phyloP scores from a whole-genome alignment of 2,797 vertebrate genomes.

The Sebastes paucispinis region DNA sequence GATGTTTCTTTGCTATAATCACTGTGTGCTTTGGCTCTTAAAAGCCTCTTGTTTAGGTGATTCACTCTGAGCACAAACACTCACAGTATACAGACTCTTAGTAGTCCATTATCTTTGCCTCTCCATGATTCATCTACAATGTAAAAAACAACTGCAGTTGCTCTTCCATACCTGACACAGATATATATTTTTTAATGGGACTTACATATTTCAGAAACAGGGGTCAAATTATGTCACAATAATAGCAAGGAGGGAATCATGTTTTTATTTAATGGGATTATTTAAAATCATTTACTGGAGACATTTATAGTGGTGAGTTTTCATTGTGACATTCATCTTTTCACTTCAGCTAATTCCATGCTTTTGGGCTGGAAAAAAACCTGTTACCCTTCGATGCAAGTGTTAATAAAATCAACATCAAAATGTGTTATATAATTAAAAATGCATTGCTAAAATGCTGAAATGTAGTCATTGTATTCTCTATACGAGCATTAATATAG shows the following conservation, averaged over 20 bases:
- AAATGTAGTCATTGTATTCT: neutral
- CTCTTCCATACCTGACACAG: neutral
- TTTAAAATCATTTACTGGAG: no score
- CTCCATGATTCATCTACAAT: conserved; percentile 10
- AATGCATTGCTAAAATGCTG: neutral
- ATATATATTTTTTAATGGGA: neutral
- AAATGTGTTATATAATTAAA: neutral
- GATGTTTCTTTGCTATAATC: neutral
- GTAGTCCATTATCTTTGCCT: conserved; percentile 37
- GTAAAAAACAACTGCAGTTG: conserved; percentile 20
- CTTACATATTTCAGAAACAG: neutral
- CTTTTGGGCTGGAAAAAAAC: neutral
- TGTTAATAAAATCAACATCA: neutral
- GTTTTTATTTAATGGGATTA: neutral
- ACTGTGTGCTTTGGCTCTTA: conserved; percentile 20
- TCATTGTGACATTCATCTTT: neutral
- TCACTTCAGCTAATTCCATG: neutral
- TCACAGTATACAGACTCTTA: conserved; percentile 15
- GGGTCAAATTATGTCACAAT: neutral
- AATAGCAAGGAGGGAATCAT: neutral
- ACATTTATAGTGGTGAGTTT: neutral
- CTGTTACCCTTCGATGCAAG: neutral
- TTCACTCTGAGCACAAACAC: conserved; percentile 24
- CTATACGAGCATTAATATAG: no score
- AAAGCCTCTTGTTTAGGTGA: conserved; percentile 45